phyloP scores from a whole-genome alignment of 2,113 vertebrate genomes.

The Platichthys flesus region DNA sequence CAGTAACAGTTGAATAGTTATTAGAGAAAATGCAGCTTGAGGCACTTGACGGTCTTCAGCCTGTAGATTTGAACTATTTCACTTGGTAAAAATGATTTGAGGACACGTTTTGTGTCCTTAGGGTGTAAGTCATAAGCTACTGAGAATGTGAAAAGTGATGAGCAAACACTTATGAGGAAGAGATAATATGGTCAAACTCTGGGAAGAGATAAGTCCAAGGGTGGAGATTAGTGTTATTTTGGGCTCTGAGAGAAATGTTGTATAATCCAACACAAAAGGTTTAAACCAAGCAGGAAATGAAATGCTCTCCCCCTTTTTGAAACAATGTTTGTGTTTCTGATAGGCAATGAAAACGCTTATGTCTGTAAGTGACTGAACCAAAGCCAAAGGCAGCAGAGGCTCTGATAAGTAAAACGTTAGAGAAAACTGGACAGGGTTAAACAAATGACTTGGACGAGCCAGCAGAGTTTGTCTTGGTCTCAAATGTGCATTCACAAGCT shows the following conservation, averaged over 20 bases:
- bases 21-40: neutral
- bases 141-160: slow-evolving; percentile 5
- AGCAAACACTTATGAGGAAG: slow-evolving; percentile 1
- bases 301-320: slow-evolving; percentile 1
- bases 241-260: slow-evolving; percentile 10
- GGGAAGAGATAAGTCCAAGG: slow-evolving; percentile 4
- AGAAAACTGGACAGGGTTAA: neutral
- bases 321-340: slow-evolving; percentile 19
- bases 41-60: neutral
- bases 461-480: slow-evolving; percentile 8
- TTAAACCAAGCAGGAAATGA: slow-evolving; percentile 57
- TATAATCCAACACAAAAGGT: slow-evolving; percentile 14
- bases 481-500: slow-evolving; percentile 24
- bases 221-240: slow-evolving; percentile 10
- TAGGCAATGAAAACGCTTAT: neutral
- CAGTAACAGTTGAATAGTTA: too few relatives aligned
- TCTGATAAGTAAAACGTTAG: slow-evolving; percentile 14
- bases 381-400: slow-evolving; percentile 37
- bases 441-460: neutral
- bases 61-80: neutral
- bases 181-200: slow-evolving; percentile 23
- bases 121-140: neutral
- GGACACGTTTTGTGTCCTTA: neutral
- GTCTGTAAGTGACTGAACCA: slow-evolving; percentile 12
- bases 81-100: neutral